Percentiles rank a stretch among this genome's conserved stretches.
Evolutionary conservation across 2,113 vertebrate genomes (phyloP).

Genomic region (Alexandromys fortis): DNA sequence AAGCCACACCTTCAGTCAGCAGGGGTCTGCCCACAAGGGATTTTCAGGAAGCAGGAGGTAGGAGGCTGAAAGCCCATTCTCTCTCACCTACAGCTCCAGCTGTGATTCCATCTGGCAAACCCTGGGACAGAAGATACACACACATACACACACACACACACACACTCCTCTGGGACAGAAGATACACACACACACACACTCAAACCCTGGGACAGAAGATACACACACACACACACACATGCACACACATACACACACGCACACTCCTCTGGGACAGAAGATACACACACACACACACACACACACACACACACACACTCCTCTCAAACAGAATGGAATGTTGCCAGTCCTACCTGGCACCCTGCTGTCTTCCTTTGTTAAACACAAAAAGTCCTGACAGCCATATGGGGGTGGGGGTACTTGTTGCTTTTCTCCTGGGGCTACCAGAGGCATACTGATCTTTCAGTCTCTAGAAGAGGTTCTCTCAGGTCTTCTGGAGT

Average conservation of each 20-base stretch:
- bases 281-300: not conserved
- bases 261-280: not conserved
- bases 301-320: not conserved
- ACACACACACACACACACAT: not conserved
- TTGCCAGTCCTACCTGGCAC: constrained; percentile 50
- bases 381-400: constrained; percentile 25
- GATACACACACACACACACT: too few relatives aligned
- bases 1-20: constrained; percentile 32
- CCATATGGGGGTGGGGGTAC: constrained; percentile 26
- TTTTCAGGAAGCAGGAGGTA: constrained; percentile 58
- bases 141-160: not conserved
- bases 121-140: constrained; percentile 17
- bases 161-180: constrained; percentile 7
- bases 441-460: not conserved
- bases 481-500: not conserved
- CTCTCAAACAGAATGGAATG: not conserved
- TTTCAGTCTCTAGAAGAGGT: not conserved
- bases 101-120: constrained; percentile 73
- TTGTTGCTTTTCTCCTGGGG: constrained; percentile 67
- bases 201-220: constrained; percentile 44
- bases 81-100: constrained; percentile 66
- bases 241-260: not conserved
- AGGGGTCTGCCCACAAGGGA: not conserved
- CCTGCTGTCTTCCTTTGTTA: constrained; percentile 57
- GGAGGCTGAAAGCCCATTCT: not conserved